Percentiles rank a stretch among this genome's conserved stretches.
Conservation (phyloP, 2,888 invertebrate species). For the Penaeus monodon region DNA sequence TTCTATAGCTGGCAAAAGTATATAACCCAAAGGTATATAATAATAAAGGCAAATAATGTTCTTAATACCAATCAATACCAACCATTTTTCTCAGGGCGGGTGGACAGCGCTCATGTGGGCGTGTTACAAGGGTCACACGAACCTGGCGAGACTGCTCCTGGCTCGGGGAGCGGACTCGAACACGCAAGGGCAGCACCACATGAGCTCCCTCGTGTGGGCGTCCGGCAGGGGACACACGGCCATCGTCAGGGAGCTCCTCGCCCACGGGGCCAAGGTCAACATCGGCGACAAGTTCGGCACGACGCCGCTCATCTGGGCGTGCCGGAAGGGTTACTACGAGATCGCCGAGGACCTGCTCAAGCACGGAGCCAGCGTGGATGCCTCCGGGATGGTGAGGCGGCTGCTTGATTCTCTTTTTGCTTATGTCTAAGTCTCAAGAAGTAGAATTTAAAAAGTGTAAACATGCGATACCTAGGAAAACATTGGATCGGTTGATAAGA, state of each 20-base stretch:
- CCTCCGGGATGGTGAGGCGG: slow-evolving; percentile 84
- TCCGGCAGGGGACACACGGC: slow-evolving; percentile 90
- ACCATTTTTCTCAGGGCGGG: slow-evolving; percentile 80
- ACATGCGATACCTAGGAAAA: too few species aligned
- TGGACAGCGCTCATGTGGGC: slow-evolving; percentile 99
- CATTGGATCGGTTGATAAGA: too few species aligned
- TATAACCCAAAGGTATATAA: too few species aligned
- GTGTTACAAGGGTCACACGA: slow-evolving; percentile 84
- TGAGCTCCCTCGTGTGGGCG: slow-evolving; percentile 93
- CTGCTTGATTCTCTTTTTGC: too few species aligned
- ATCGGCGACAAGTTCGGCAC: slow-evolving; percentile 97
- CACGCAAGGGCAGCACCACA: slow-evolving; percentile 94
- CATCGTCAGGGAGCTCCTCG: slow-evolving; percentile 85
- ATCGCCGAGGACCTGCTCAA: slow-evolving; percentile 86
- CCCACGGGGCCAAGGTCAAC: slow-evolving; percentile 92
- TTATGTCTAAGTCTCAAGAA: too few species aligned
- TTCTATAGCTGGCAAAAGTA: too few species aligned
- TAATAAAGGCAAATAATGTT: too few species aligned
- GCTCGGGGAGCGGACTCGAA: slow-evolving; percentile 93
- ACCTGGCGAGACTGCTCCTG: slow-evolving; percentile 82
- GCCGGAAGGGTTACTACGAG: slow-evolving; percentile 88
- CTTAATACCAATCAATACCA: too few species aligned
- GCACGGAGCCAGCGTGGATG: slow-evolving; percentile 89
- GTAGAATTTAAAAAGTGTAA: too few species aligned
- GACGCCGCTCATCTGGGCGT: slow-evolving; percentile 95